phyloP scores from a whole-genome alignment of 2,797 vertebrate genomes.

The Eupleurogrammus muticus region DNA sequence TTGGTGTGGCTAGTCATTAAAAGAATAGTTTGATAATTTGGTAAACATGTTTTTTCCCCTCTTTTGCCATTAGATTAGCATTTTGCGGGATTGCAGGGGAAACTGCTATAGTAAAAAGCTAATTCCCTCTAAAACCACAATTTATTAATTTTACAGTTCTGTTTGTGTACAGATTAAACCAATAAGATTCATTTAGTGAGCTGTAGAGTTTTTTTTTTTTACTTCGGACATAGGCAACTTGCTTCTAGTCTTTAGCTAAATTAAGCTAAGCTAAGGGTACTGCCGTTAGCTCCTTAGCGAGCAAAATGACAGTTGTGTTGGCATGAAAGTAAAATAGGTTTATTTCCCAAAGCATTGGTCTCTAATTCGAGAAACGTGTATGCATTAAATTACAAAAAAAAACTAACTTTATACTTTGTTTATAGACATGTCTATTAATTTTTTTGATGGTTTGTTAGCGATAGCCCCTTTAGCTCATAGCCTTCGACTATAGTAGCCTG shows the following conservation, averaged over 20 bases:
- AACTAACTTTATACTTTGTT: too few relatives aligned
- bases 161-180: conserved; percentile 10
- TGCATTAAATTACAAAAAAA: too few relatives aligned
- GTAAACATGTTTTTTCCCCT: too few relatives aligned
- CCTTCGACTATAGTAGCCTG: too few relatives aligned
- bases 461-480: too few relatives aligned
- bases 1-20: not conserved
- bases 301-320: not conserved
- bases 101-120: not conserved
- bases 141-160: not conserved
- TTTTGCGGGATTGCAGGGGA: not conserved
- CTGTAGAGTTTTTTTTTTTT: conserved; percentile 12
- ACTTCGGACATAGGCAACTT: conserved; percentile 11
- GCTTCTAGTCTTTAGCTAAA: not conserved
- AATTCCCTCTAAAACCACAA: not conserved
- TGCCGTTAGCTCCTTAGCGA: not conserved
- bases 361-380: too few relatives aligned
- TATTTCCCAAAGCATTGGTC: not conserved
- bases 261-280: conserved; percentile 6
- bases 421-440: too few relatives aligned
- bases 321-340: not conserved
- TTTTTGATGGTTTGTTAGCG: too few relatives aligned
- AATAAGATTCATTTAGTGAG: conserved; percentile 9
- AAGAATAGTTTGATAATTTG: not conserved
- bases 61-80: not conserved